Conservation (phyloP, 1,140 invertebrate species). For the Penaeus chinensis region DNA sequence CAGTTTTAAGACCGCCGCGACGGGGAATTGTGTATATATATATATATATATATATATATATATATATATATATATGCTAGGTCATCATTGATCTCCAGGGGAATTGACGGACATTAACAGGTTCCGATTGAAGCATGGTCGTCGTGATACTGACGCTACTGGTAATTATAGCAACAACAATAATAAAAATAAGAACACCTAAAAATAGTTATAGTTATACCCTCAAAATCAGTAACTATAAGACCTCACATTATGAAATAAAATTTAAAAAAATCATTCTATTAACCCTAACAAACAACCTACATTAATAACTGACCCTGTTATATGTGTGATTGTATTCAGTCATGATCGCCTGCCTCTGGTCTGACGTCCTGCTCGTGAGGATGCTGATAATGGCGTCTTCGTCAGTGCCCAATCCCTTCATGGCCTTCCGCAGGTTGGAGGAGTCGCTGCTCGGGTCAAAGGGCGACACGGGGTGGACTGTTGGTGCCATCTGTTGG, state of each 20-base stretch:
- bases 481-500: conserved; percentile 10
- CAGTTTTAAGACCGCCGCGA: no score
- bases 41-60: no score
- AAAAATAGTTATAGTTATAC: no score
- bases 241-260: neutral
- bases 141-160: no score
- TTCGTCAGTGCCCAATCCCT: conserved; percentile 68
- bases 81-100: no score
- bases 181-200: no score
- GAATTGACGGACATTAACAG: no score
- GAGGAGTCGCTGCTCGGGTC: conserved; percentile 89
- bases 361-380: conserved; percentile 77
- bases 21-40: no score
- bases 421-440: conserved; percentile 91
- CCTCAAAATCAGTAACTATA: neutral
- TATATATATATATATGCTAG: no score
- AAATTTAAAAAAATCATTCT: neutral
- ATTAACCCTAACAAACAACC: neutral
- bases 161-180: no score
- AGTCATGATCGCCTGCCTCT: conserved; percentile 82
- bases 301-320: conserved; percentile 13
- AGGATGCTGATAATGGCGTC: conserved; percentile 65
- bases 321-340: conserved; percentile 32
- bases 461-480: conserved; percentile 73
- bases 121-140: no score